phyloP scores from a whole-genome alignment of 2,113 vertebrate species.

The Silurus meridionalis region DNA sequence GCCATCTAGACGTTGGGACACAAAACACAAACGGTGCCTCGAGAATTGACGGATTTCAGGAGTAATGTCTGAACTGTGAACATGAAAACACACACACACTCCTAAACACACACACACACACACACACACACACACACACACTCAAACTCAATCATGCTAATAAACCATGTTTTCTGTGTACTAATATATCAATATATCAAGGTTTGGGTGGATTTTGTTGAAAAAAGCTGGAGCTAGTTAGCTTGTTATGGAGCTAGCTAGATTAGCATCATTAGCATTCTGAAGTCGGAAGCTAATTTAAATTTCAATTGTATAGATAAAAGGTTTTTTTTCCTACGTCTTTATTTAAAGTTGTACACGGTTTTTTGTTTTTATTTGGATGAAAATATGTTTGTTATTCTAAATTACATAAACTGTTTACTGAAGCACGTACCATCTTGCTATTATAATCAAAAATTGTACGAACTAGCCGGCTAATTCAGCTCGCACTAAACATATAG shows the following conservation, averaged over 20 bases:
- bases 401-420: background rate
- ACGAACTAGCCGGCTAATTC: background rate
- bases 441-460: background rate
- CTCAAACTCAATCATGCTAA: background rate
- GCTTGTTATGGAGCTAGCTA: background rate
- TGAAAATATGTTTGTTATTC: background rate
- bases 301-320: background rate
- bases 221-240: background rate
- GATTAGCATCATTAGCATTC: background rate
- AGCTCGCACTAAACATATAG: background rate
- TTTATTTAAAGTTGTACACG: background rate
- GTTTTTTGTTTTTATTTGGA: too few species aligned
- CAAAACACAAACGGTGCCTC: slow-evolving; percentile 9
- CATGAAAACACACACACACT: background rate
- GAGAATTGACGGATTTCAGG: slow-evolving; percentile 14
- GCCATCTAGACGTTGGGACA: slow-evolving; percentile 42
- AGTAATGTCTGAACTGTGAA: slow-evolving; percentile 4
- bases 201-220: background rate
- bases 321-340: too few species aligned
- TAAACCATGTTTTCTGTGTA: background rate
- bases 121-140: background rate
- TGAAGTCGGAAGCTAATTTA: background rate
- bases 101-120: background rate
- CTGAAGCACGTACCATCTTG: background rate
- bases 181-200: background rate